Evolutionary conservation across 2,797 vertebrate species (phyloP).

Genomic region (Ispidina lecontei): DNA sequence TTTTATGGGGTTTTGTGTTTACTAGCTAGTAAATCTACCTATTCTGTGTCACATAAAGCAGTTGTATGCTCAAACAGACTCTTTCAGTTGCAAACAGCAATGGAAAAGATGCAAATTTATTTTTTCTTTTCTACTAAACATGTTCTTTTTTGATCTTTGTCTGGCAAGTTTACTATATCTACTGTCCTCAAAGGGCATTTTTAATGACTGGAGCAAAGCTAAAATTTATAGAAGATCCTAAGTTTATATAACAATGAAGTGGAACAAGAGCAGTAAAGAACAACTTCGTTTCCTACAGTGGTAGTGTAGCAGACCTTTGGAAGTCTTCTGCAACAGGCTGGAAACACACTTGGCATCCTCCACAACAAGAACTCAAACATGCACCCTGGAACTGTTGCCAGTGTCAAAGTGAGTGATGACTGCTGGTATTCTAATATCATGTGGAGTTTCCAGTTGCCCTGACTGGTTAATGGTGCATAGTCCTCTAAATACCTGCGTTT

Average conservation of each 20-base stretch:
- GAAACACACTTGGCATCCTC: background rate
- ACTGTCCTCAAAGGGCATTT: background rate
- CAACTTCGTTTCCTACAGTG: background rate
- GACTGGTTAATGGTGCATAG: background rate
- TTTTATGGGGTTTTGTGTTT: background rate
- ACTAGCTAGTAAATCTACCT: background rate
- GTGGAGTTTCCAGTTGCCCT: background rate
- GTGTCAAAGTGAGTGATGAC: background rate
- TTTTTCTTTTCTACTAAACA: background rate
- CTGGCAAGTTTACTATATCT: background rate
- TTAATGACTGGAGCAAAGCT: background rate
- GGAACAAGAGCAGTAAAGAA: background rate
- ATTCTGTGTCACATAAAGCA: background rate
- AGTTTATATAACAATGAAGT: background rate
- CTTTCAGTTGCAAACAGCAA: background rate
- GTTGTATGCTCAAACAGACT: background rate
- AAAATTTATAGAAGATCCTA: background rate
- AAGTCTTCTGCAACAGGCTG: background rate
- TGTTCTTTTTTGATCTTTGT: background rate
- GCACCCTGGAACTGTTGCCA: background rate
- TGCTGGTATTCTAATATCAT: background rate
- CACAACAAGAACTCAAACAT: rapidly evolving
- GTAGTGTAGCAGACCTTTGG: background rate
- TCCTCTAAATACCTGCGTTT: background rate
- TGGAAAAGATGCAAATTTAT: background rate